Evolutionary conservation across 1,140 invertebrate species (phyloP).

Genomic region (Rhynchophorus ferrugineus): DNA sequence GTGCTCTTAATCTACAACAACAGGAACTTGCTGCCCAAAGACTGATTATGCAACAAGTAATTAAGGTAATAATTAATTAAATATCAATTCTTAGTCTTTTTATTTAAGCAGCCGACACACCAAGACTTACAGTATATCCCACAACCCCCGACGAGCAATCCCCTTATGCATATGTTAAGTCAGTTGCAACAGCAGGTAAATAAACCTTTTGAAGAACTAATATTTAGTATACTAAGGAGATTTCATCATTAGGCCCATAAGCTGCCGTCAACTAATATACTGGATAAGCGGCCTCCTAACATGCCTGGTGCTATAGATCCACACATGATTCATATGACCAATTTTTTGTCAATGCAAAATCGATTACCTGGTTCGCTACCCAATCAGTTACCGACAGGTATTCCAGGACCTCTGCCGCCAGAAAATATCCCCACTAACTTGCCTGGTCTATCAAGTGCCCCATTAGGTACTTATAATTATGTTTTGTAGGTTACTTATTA

Average conservation of each 20-base stretch:
- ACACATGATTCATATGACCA: constrained; percentile 45
- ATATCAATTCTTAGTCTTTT: too few relatives aligned
- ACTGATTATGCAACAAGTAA: constrained; percentile 36
- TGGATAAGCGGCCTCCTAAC: constrained; percentile 35
- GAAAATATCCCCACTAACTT: constrained; percentile 19
- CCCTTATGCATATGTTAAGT: constrained; percentile 50
- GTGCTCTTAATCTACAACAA: constrained; percentile 31
- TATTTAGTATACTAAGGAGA: too few relatives aligned
- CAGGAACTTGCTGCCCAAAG: constrained; percentile 37
- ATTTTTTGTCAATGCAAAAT: constrained; percentile 42
- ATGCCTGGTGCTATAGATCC: constrained; percentile 43
- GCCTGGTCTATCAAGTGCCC: constrained; percentile 17
- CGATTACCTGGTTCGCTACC: constrained; percentile 36
- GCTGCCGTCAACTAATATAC: constrained; percentile 36
- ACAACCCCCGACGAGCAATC: constrained; percentile 41
- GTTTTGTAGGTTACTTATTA: neutral
- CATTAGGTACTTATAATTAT: constrained; percentile 6
- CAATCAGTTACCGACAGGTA: constrained; percentile 16
- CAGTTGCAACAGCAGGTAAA: constrained; percentile 51
- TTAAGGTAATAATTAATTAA: too few relatives aligned
- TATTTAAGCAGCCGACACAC: constrained; percentile 28
- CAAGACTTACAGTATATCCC: constrained; percentile 34
- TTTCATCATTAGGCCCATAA: constrained; percentile 45
- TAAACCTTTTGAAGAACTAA: neutral
- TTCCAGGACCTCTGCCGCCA: constrained; percentile 13